phyloP scores from a whole-genome alignment of 2,113 vertebrate genomes.

The Galemys pyrenaicus region DNA sequence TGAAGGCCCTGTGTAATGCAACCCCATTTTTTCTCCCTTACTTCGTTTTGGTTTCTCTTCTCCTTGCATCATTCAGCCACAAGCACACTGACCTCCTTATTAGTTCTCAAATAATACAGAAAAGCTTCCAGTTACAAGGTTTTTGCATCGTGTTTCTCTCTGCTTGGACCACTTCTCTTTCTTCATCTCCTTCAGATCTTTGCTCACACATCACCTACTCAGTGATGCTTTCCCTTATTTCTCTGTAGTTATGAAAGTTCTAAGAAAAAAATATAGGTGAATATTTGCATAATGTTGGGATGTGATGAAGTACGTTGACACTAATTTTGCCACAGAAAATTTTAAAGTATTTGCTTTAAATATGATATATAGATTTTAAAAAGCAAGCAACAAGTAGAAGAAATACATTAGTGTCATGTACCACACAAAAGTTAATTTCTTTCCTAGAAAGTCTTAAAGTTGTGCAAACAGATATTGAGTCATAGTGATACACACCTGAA shows the following conservation, averaged over 20 bases:
- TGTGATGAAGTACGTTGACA: too few relatives aligned
- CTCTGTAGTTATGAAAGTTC: neutral
- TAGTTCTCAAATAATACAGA: neutral
- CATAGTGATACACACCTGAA: neutral
- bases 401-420: neutral
- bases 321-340: slow-evolving; percentile 23
- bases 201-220: neutral
- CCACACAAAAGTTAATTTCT: neutral
- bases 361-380: slow-evolving; percentile 7
- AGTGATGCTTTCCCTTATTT: neutral
- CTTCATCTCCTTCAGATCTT: neutral
- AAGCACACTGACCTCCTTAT: neutral
- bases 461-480: neutral
- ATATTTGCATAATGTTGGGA: neutral
- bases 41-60: neutral
- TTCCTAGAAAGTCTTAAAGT: neutral
- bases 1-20: neutral
- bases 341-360: slow-evolving; percentile 46
- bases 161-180: neutral
- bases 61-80: neutral
- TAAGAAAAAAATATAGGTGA: neutral
- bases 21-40: neutral
- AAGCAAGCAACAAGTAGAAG: slow-evolving; percentile 13
- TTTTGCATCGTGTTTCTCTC: neutral
- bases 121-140: neutral